Evolutionary conservation across 2,888 invertebrate genomes (phyloP).

Genomic region (Campaea margaritaria): DNA sequence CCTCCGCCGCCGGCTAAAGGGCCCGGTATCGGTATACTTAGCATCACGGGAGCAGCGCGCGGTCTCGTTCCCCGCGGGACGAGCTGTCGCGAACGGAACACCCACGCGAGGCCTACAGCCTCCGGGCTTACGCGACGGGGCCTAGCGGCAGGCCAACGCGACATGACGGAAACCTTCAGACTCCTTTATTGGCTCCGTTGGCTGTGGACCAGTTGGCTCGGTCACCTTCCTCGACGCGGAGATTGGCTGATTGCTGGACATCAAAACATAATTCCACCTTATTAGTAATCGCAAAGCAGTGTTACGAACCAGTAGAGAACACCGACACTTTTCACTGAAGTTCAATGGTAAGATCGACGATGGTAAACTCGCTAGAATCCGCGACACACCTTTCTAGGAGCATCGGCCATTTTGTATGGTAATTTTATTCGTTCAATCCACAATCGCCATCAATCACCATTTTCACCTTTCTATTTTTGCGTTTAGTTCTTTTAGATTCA

Average conservation of each 20-base stretch:
- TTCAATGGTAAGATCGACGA: conserved; percentile 69
- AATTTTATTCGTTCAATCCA: neutral
- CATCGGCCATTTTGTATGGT: conserved; percentile 80
- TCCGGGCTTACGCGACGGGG: conserved; percentile 77
- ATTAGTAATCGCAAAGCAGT: conserved; percentile 81
- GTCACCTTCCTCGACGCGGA: conserved; percentile 45
- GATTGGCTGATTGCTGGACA: conserved; percentile 64
- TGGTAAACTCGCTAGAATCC: conserved; percentile 67
- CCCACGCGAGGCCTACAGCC: conserved; percentile 80
- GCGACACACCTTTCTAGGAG: conserved; percentile 79
- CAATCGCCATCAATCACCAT: neutral
- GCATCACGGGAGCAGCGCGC: conserved; percentile 74
- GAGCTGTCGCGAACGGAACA: conserved; percentile 70
- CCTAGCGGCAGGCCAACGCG: conserved; percentile 77
- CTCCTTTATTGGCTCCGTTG: conserved; percentile 39
- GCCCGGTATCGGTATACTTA: conserved; percentile 81
- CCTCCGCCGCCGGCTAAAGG: conserved; percentile 80
- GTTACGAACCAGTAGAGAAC: conserved; percentile 83
- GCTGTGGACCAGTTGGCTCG: conserved; percentile 39
- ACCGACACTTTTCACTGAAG: conserved; percentile 82
- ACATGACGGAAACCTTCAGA: conserved; percentile 45
- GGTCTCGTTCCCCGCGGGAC: conserved; percentile 57
- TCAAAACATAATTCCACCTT: conserved; percentile 80
- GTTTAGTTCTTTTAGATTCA: conserved; percentile 2
- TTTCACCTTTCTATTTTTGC: conserved; percentile 11